Evolutionary conservation across 2,888 invertebrate genomes (phyloP).

Genomic region (Phymatocera aterrima): DNA sequence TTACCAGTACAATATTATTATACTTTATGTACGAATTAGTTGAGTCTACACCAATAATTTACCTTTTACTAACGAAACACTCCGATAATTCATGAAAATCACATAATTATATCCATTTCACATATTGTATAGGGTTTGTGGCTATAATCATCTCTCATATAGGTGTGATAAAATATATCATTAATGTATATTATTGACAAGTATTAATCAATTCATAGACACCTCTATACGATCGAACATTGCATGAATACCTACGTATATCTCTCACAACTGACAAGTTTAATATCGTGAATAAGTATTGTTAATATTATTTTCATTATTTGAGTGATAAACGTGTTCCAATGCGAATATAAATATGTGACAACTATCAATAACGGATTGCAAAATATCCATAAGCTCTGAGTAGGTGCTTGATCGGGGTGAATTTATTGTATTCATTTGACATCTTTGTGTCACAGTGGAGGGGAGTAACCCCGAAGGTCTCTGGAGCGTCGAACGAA

Average conservation of each 20-base stretch:
- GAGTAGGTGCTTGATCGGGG: neutral
- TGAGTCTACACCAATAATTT: neutral
- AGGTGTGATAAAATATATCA: neutral
- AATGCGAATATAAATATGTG: neutral
- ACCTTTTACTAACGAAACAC: neutral
- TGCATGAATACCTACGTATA: neutral
- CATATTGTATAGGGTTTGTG: no score
- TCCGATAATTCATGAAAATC: neutral
- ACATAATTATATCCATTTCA: neutral
- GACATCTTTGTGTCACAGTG: neutral
- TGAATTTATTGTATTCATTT: constrained; percentile 14
- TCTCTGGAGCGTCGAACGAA: constrained; percentile 1
- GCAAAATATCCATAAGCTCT: no score
- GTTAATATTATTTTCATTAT: no score
- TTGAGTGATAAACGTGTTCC: neutral
- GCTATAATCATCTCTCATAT: neutral
- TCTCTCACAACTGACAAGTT: neutral
- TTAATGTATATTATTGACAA: neutral
- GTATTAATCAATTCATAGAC: constrained; percentile 1
- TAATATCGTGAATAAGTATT: neutral
- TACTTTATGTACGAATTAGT: neutral
- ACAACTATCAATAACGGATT: neutral
- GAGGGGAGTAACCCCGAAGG: neutral
- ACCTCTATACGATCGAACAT: constrained; percentile 20
- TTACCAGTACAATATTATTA: no score